Evolutionary conservation across 2,888 invertebrate genomes (phyloP).

Genomic region (Theristus sp.): DNA sequence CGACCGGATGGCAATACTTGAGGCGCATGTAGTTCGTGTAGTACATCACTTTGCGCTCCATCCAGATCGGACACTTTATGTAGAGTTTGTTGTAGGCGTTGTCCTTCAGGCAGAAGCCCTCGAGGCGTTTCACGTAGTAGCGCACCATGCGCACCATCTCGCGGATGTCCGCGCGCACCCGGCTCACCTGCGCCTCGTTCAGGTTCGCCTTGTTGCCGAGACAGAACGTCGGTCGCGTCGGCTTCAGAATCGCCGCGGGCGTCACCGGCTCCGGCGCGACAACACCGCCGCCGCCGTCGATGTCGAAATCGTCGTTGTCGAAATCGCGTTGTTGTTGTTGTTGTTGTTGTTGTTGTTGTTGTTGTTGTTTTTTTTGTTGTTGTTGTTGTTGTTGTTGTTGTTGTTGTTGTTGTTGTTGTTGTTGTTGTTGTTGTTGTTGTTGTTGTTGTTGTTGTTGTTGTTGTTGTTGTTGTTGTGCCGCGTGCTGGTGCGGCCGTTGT

Average conservation of each 20-base stretch:
- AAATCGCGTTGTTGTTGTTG: too few species aligned
- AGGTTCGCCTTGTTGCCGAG: background rate
- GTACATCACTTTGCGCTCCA: background rate
- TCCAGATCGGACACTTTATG: conserved; percentile 8
- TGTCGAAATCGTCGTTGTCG: too few species aligned
- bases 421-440: too few species aligned
- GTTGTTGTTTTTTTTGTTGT: too few species aligned
- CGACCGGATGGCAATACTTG: conserved; percentile 50
- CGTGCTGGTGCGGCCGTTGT: too few species aligned
- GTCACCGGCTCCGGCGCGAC: background rate
- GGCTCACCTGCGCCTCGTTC: background rate
- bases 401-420: too few species aligned
- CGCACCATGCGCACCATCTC: conserved; percentile 27
- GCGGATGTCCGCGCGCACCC: conserved; percentile 44
- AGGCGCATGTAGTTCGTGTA: background rate
- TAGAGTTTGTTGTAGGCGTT: conserved; percentile 3
- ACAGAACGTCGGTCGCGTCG: background rate
- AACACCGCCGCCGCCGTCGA: too few species aligned
- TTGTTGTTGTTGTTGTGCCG: too few species aligned
- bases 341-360: too few species aligned
- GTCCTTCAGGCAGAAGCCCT: conserved; percentile 1
- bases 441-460: too few species aligned
- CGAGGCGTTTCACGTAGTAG: background rate
- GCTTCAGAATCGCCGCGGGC: background rate
- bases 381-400: too few species aligned